A percentile compares a stretch with the other conserved stretches of the same genome.
phyloP scores from a whole-genome alignment of 2,888 invertebrate genomes.

The Pheosia tremula region DNA sequence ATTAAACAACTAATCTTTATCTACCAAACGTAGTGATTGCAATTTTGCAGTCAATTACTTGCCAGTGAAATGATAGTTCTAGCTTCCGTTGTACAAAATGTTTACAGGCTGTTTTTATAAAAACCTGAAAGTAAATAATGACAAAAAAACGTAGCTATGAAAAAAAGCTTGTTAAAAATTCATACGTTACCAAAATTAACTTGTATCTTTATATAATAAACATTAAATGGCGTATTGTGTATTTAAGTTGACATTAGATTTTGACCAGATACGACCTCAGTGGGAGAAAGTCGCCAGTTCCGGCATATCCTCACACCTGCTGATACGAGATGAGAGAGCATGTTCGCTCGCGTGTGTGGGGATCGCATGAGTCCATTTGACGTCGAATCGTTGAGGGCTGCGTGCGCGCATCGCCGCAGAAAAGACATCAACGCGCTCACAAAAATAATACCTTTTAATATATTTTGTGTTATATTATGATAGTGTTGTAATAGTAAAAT shows the following conservation, averaged over 20 bases:
- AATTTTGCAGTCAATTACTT: too few species aligned
- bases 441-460: background rate
- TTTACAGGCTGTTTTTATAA: too few species aligned
- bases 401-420: constrained; percentile 61
- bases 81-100: too few species aligned
- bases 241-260: constrained; percentile 62
- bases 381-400: constrained; percentile 55
- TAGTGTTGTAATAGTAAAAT: background rate
- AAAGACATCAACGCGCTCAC: constrained; percentile 49
- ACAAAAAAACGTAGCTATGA: background rate
- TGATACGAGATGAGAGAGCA: constrained; percentile 65
- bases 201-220: constrained; percentile 16
- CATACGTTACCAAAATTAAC: background rate
- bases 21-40: too few species aligned
- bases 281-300: constrained; percentile 77
- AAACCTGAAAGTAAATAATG: background rate
- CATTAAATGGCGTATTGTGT: constrained; percentile 48
- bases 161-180: background rate
- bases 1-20: too few species aligned
- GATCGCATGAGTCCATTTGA: constrained; percentile 64
- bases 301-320: constrained; percentile 76
- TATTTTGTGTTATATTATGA: background rate
- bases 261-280: constrained; percentile 60
- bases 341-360: constrained; percentile 59
- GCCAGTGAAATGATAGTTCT: too few species aligned